A percentile compares a stretch with the other conserved stretches of the same genome.
Conservation (phyloP, 2,797 vertebrate genomes). For the Microctenopoma steveboyesi region DNA sequence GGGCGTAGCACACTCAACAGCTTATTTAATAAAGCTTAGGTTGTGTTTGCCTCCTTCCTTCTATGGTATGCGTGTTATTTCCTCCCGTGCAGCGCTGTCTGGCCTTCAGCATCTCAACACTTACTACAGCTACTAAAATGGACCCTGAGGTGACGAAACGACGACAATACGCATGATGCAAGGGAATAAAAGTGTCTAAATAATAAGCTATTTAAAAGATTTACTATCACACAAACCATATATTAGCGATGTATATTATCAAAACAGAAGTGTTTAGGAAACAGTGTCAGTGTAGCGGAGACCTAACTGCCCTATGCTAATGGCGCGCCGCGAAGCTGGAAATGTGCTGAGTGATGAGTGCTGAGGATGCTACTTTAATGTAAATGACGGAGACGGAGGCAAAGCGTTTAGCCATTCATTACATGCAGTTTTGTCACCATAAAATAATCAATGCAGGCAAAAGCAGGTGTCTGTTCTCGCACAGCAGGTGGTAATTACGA, state of each 20-base stretch:
- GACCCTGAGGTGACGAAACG: neutral
- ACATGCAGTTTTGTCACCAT: constrained; percentile 33
- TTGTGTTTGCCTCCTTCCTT: constrained; percentile 6
- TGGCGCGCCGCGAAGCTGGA: neutral
- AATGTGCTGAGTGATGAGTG: neutral
- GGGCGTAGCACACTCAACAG: constrained; percentile 14
- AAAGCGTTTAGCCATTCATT: constrained; percentile 49
- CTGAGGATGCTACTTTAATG: constrained; percentile 14
- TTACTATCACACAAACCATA: neutral
- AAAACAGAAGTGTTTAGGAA: neutral
- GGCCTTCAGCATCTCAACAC: constrained; percentile 19
- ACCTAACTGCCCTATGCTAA: constrained; percentile 11
- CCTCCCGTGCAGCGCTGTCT: constrained; percentile 17
- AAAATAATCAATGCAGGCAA: constrained; percentile 45
- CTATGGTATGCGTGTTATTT: constrained; percentile 24
- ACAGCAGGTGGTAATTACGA: constrained; percentile 66
- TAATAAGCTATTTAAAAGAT: neutral
- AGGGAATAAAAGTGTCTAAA: neutral
- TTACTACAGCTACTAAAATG: neutral
- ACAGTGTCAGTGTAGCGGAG: neutral
- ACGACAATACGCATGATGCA: neutral
- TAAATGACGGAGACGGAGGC: constrained; percentile 32
- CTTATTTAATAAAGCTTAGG: constrained; percentile 12
- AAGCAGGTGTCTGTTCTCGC: constrained; percentile 63
- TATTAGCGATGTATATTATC: too few species aligned